These are phyloP conservation scores for Chiloscyllium punctatum DNA, from an alignment of 2,797 vertebrate genomes.

Conservation along the genomic window DNA sequence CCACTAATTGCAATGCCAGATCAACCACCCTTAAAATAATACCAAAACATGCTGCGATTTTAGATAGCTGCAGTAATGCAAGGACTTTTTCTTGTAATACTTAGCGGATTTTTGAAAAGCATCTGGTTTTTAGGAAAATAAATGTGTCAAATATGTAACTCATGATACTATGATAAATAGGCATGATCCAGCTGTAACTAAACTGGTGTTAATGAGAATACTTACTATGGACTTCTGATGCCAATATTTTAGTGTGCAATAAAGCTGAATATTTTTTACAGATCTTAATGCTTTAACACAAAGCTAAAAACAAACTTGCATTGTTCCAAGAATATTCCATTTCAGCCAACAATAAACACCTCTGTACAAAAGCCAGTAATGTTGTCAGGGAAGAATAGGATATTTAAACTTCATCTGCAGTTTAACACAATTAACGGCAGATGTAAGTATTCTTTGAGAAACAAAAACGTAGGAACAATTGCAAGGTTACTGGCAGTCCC, in stretches of 20 bases:
- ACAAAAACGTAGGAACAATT: neutral
- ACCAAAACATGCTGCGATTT: neutral
- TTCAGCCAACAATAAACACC: neutral
- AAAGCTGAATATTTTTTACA: neutral
- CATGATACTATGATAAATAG: neutral
- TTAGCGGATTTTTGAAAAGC: neutral
- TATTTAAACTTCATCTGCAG: neutral
- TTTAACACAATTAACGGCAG: neutral
- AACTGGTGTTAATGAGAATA: neutral
- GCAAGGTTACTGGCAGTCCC: neutral
- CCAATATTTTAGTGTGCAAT: neutral
- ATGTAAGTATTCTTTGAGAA: neutral
- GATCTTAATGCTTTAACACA: neutral
- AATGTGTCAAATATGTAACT: neutral
- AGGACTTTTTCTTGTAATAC: neutral
- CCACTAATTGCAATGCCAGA: constrained; percentile 4
- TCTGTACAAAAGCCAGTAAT: neutral
- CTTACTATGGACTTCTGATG: neutral
- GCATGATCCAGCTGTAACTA: neutral
- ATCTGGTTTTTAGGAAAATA: neutral
- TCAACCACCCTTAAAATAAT: neutral
- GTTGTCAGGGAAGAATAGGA: neutral
- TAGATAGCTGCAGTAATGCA: neutral
- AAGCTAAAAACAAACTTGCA: neutral
- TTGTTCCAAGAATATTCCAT: neutral